phyloP scores from a whole-genome alignment of 2,888 invertebrate genomes.

The Tetramorium bicarinatum region DNA sequence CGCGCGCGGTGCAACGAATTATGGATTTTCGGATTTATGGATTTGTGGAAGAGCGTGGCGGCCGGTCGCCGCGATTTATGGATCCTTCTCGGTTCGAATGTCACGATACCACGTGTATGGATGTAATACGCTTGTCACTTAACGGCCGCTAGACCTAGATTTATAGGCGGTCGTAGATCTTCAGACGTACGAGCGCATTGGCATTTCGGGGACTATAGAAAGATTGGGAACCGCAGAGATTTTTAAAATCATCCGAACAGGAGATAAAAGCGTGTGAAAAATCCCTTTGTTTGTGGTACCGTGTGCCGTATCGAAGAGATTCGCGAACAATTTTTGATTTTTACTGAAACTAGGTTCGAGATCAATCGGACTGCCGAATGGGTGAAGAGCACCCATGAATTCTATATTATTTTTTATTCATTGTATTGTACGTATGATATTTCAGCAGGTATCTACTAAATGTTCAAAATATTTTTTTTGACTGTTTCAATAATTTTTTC shows the following conservation, averaged over 20 bases:
- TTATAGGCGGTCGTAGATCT: constrained; percentile 53
- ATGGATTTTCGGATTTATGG: constrained; percentile 58
- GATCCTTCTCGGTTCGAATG: constrained; percentile 56
- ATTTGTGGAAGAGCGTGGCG: constrained; percentile 51
- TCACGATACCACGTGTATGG: constrained; percentile 56
- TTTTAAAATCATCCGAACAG: constrained; percentile 33
- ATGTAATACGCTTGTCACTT: constrained; percentile 58
- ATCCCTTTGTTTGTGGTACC: constrained; percentile 18
- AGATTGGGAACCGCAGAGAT: constrained; percentile 47
- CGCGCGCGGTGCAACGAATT: constrained; percentile 47
- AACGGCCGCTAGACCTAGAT: constrained; percentile 45
- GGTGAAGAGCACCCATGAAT: not conserved
- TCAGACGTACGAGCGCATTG: constrained; percentile 34
- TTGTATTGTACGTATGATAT: not conserved
- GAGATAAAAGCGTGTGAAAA: constrained; percentile 41
- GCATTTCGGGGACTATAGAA: constrained; percentile 51
- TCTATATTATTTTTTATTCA: not conserved
- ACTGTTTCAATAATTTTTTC: not conserved
- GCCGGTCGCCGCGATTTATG: constrained; percentile 44
- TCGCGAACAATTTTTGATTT: constrained; percentile 13
- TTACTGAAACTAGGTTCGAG: not conserved
- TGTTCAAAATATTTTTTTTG: not conserved
- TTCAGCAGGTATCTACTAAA: not conserved
- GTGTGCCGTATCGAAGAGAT: not conserved
- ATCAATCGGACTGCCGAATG: constrained; percentile 5